Conservation (phyloP, 2,113 vertebrate species). For the Python bivittatus region DNA sequence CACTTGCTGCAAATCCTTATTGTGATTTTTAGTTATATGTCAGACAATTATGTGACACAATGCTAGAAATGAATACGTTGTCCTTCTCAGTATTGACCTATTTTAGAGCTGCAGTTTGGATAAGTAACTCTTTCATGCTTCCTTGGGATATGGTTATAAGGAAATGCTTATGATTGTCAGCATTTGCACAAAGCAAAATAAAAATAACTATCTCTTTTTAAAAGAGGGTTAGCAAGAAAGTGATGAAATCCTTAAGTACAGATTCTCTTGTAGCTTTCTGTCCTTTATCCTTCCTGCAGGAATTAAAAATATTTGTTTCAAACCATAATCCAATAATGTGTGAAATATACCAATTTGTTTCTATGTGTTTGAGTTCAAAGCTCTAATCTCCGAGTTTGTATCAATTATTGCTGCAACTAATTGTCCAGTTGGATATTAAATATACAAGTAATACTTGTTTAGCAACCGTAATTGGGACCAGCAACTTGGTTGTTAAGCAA, state of each 20-base stretch:
- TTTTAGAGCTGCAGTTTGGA: slow-evolving; percentile 13
- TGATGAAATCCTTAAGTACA: slow-evolving; percentile 65
- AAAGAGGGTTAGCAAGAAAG: slow-evolving; percentile 35
- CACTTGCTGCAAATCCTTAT: background rate
- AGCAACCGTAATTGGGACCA: background rate
- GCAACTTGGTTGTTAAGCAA: background rate
- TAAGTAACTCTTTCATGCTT: slow-evolving; percentile 27
- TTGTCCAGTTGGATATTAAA: slow-evolving; percentile 87
- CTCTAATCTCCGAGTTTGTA: slow-evolving; percentile 82
- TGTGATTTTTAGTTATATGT: background rate
- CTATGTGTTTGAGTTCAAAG: slow-evolving; percentile 78
- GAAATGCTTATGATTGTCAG: slow-evolving; percentile 45
- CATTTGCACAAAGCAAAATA: slow-evolving; percentile 65
- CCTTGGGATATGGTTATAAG: slow-evolving; percentile 29
- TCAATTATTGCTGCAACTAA: slow-evolving; percentile 89
- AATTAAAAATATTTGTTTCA: slow-evolving; percentile 75
- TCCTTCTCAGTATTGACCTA: background rate
- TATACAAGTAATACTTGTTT: slow-evolving; percentile 59
- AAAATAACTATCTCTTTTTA: slow-evolving; percentile 63
- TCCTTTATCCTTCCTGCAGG: slow-evolving; percentile 56
- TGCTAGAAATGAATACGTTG: background rate
- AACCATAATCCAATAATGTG: slow-evolving; percentile 76
- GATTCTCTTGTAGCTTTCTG: slow-evolving; percentile 69
- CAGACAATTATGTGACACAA: background rate
- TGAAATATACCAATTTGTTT: slow-evolving; percentile 80